Conservation (phyloP, 2,888 invertebrate genomes). For the Euzetes globulus region DNA sequence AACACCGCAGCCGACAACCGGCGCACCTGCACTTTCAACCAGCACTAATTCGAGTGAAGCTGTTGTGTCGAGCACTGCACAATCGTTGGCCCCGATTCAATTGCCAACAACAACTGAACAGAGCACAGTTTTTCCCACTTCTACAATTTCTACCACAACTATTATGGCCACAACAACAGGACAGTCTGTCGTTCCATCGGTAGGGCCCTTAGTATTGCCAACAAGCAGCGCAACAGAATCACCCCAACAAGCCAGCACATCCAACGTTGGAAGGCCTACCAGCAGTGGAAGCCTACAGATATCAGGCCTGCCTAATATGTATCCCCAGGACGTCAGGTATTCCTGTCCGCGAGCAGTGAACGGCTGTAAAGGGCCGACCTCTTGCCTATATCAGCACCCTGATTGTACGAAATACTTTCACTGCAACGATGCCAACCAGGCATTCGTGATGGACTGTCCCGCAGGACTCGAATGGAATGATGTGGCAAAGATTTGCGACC, state of each 20-base stretch:
- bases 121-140: no score
- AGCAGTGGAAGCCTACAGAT: neutral
- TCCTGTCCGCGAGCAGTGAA: neutral
- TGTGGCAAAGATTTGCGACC: neutral
- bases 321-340: neutral
- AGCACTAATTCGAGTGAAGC: neutral
- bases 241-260: neutral
- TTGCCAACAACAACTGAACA: no score
- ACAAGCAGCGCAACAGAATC: neutral
- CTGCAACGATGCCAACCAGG: conserved; percentile 17
- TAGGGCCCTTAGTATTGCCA: neutral
- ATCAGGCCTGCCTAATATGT: neutral
- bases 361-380: neutral
- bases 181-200: neutral
- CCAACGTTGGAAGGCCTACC: no score
- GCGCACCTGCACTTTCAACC: neutral
- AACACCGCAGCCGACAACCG: neutral
- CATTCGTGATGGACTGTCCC: neutral
- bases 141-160: neutral
- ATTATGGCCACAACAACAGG: neutral
- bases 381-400: neutral
- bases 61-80: neutral
- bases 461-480: neutral
- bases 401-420: conserved; percentile 1
- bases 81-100: no score